These are phyloP conservation scores for Liasis olivaceus DNA, from an alignment of 2,797 vertebrate species.

Conservation along the genomic window DNA sequence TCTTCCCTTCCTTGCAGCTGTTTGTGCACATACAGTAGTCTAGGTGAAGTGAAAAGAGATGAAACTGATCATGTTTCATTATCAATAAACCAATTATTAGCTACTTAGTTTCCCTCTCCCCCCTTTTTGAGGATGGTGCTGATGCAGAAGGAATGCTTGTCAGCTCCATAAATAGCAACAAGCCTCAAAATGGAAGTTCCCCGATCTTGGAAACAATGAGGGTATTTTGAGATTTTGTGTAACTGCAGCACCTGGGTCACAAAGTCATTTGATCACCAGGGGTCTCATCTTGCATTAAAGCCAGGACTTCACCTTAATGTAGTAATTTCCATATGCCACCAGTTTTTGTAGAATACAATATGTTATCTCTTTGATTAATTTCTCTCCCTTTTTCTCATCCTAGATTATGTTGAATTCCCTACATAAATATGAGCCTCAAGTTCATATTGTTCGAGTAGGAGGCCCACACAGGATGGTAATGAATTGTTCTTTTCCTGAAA, in stretches of 20 bases:
- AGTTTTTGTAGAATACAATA: not conserved
- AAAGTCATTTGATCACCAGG: not conserved
- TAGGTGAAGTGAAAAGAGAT: not conserved
- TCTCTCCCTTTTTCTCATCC: slow-evolving; percentile 32
- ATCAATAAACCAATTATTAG: not conserved
- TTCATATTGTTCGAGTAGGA: slow-evolving; percentile 92
- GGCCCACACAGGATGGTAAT: slow-evolving; percentile 89
- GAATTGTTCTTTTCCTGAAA: slow-evolving; percentile 92
- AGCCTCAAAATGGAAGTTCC: not conserved
- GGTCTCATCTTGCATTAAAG: not conserved
- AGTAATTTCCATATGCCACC: not conserved
- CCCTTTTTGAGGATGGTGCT: not conserved
- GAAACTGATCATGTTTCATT: not conserved
- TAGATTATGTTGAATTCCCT: slow-evolving; percentile 97
- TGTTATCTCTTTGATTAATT: slow-evolving; percentile 2
- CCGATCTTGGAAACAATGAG: not conserved
- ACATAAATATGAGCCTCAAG: slow-evolving; percentile 94
- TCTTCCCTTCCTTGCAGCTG: not conserved
- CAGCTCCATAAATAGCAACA: not conserved
- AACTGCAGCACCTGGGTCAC: not conserved
- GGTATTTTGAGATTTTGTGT: not conserved
- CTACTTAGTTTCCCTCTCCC: not conserved
- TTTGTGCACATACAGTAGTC: not conserved
- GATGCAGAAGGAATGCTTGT: not conserved
- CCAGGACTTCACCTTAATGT: not conserved